Evolutionary conservation across 2,888 invertebrate species (phyloP), one percentile per base, ranked within the genome.

Genomic region (Eristalinus aeneus): DNA sequence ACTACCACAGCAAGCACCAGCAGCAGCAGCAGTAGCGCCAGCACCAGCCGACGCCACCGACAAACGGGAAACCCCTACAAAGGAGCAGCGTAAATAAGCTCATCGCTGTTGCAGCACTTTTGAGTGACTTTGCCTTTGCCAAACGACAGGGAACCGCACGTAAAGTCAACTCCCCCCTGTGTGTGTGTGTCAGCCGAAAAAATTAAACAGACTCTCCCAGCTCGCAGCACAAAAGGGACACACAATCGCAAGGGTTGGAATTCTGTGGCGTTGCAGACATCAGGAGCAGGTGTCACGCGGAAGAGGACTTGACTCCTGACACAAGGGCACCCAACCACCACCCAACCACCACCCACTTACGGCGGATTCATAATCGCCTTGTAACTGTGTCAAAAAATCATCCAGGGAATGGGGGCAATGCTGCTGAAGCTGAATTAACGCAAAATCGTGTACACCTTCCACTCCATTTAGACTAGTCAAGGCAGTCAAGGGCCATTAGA

Each of bases 81-180:
- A 83, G 73, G 36, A 83, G 65, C 34, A 78, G 71, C 69, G 84
- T 79, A 80, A 80, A 84, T 71, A 84, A 84, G 75, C 79, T 84
- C 75, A 79, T 75, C 79, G 74, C 71, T 64, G 56, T 36, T 67
- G 58, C 79, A 67, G 54, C 69, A 61, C 61, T 84, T 84, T 75
- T 75, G 74, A 79, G 84, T 79, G 79, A 84, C 84, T 84, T 84
- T 36, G 61, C 54, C 71, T 6, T 23, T 27, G 23, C 23, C 23
- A 56, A 12, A 23, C 56, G 74, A 23, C 46, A 54, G 31, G 64
- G 2, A 69, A 74, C 46, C 61, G 9, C 65, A 84, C 74, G 69
- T 79, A 79, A 67, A 71, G 79, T 80, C 84, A 84, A 75, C 79
- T 67, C 53, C 34, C 12, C 5, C 9, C 22, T 23, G 39, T 64